These are phyloP conservation scores for Arctopsyche grandis DNA, from an alignment of 1,140 invertebrate species.

Conservation along the genomic window DNA sequence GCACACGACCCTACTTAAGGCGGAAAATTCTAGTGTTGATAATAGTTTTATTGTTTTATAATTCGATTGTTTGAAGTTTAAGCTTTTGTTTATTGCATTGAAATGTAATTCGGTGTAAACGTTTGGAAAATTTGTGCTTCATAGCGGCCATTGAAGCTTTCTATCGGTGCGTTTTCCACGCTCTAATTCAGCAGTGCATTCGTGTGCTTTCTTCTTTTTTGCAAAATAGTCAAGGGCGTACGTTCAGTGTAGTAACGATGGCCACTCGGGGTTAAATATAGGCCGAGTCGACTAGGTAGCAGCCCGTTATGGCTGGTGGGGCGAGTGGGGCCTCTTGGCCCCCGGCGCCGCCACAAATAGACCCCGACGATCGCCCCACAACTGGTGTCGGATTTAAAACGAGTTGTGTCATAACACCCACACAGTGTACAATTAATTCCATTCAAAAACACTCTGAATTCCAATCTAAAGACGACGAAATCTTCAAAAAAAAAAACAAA, in stretches of 20 bases:
- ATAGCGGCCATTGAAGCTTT: neutral
- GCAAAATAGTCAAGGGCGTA: conserved; percentile 12
- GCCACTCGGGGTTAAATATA: conserved; percentile 20
- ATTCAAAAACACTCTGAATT: neutral
- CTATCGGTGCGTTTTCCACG: neutral
- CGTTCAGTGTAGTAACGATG: neutral
- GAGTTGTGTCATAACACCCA: conserved; percentile 40
- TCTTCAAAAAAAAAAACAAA: neutral
- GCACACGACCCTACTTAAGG: too few species aligned
- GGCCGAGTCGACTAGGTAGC: neutral
- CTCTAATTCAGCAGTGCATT: neutral
- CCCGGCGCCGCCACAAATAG: conserved; percentile 38
- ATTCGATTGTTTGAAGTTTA: too few species aligned
- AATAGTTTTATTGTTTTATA: too few species aligned
- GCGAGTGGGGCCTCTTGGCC: conserved; percentile 5
- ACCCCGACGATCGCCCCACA: neutral
- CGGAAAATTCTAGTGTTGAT: too few species aligned
- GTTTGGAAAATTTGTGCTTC: too few species aligned
- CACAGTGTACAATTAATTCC: neutral
- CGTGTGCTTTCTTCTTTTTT: neutral
- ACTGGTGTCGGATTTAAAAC: conserved; percentile 35
- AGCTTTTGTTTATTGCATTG: too few species aligned
- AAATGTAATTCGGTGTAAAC: too few species aligned
- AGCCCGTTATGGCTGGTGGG: conserved; percentile 35
- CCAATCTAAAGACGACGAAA: neutral